Conservation (phyloP, 2,888 invertebrate species). For the Pimpla rufipes region DNA sequence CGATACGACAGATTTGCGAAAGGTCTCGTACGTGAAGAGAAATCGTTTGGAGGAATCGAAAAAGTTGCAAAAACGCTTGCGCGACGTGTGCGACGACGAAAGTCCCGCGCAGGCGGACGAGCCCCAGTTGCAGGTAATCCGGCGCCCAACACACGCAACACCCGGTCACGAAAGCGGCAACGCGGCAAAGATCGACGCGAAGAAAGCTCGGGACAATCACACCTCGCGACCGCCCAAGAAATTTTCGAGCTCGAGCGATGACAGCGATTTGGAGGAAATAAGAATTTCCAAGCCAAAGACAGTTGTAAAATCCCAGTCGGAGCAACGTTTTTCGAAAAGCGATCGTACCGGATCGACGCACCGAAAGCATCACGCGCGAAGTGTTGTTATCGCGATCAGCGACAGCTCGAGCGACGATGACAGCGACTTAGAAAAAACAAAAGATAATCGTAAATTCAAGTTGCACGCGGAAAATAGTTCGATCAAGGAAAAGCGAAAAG, state of each 20-base stretch:
- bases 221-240: neutral
- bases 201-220: neutral
- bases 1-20: slow-evolving; percentile 50
- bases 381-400: neutral
- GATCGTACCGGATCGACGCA: neutral
- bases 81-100: slow-evolving; percentile 69
- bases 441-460: neutral
- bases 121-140: neutral
- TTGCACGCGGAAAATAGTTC: neutral
- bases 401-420: neutral
- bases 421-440: neutral
- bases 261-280: slow-evolving; percentile 31
- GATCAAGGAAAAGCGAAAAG: neutral
- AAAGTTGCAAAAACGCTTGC: slow-evolving; percentile 57
- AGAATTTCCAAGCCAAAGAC: neutral
- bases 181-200: slow-evolving; percentile 3
- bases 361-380: neutral
- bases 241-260: slow-evolving; percentile 4
- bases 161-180: neutral
- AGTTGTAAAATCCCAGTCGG: slow-evolving; percentile 7
- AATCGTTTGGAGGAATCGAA: slow-evolving; percentile 43
- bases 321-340: neutral
- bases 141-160: neutral
- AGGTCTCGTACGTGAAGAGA: slow-evolving; percentile 61
- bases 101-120: slow-evolving; percentile 25